These are phyloP conservation scores for Plagodis dolabraria DNA, from an alignment of 2,888 invertebrate genomes.

Conservation along the genomic window DNA sequence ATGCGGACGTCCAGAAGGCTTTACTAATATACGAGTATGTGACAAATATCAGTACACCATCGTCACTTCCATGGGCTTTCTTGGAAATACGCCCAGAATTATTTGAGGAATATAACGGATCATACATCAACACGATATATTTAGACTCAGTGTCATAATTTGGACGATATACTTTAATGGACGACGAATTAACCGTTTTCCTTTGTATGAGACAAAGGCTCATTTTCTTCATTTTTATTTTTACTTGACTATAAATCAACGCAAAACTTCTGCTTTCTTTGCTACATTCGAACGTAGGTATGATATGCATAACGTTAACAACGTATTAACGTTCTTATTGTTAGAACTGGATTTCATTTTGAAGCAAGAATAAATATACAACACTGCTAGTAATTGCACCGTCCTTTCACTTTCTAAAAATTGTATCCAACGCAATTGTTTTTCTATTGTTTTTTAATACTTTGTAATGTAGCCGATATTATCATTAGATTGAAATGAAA, in stretches of 20 bases:
- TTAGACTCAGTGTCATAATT: conserved; percentile 43
- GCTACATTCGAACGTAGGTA: neutral
- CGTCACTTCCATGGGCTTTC: conserved; percentile 52
- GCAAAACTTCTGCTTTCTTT: conserved; percentile 2
- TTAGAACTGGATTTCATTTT: conserved; percentile 30
- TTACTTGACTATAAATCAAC: no score
- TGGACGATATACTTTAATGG: conserved; percentile 29
- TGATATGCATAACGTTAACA: neutral
- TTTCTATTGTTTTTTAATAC: conserved; percentile 30
- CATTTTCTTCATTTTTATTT: no score
- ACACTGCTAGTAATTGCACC: conserved; percentile 30
- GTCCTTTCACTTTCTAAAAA: conserved; percentile 47
- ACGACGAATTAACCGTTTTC: conserved; percentile 1
- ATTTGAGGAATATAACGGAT: conserved; percentile 46
- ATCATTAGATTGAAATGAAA: no score
- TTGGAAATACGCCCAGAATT: conserved; percentile 68
- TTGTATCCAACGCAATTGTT: conserved; percentile 26
- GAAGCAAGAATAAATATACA: conserved; percentile 28
- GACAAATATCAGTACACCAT: conserved; percentile 28
- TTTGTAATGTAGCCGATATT: neutral
- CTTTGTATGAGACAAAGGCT: no score
- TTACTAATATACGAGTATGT: conserved; percentile 41
- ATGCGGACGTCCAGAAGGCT: conserved; percentile 30
- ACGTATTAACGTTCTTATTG: conserved; percentile 10
- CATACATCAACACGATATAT: conserved; percentile 50